A percentile compares a stretch with the other conserved stretches of the same genome.
Conservation (phyloP, 2,113 vertebrate species). For the Podilymbus podiceps region DNA sequence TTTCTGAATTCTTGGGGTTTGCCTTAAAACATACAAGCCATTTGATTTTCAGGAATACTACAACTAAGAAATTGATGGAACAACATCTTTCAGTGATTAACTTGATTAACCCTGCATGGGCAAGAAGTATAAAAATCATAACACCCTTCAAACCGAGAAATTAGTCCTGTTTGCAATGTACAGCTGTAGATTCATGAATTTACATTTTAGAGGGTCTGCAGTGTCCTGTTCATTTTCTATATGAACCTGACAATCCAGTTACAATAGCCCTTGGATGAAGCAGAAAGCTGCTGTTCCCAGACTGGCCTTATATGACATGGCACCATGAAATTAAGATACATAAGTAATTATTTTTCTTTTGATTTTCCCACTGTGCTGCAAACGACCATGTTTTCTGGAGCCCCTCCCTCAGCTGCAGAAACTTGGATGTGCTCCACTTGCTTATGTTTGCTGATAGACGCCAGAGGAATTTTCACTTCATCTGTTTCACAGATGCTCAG, state of each 20-base stretch:
- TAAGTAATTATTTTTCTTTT: neutral
- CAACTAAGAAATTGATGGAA: neutral
- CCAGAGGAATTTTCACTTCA: conserved; percentile 28
- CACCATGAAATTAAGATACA: neutral
- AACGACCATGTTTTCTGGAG: neutral
- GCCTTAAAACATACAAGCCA: neutral
- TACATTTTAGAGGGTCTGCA: neutral
- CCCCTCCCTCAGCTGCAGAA: conserved; percentile 2
- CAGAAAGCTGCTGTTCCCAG: neutral
- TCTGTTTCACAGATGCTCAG: conserved; percentile 42
- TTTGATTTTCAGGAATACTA: neutral
- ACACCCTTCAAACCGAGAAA: neutral
- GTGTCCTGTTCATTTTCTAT: neutral
- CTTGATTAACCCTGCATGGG: neutral
- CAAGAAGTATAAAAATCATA: neutral
- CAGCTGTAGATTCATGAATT: neutral
- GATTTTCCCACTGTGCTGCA: neutral
- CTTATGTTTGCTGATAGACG: conserved; percentile 17
- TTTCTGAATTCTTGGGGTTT: neutral
- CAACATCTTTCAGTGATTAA: neutral
- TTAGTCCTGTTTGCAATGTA: neutral
- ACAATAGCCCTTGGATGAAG: neutral
- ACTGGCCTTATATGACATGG: neutral
- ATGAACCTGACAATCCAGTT: neutral
- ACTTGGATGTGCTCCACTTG: conserved; percentile 26